Percentiles rank a stretch among this genome's conserved stretches.
Conservation (phyloP, 2,888 invertebrate genomes). For the Anthophora plumipes region DNA sequence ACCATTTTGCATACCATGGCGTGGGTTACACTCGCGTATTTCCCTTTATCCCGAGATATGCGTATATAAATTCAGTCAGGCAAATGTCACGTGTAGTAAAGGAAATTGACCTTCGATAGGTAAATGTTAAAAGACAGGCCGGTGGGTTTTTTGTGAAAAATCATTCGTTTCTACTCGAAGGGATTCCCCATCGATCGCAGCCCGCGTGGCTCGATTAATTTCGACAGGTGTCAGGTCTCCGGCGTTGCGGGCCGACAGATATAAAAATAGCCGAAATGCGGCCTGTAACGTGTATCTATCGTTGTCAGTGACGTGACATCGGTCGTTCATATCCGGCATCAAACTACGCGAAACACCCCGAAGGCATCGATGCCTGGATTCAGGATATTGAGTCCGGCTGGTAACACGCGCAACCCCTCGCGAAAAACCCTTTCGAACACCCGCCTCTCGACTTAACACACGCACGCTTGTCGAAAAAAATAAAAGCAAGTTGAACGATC, state of each 20-base stretch:
- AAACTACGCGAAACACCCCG: slow-evolving; percentile 65
- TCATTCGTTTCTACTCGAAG: slow-evolving; percentile 21
- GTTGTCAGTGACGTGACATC: slow-evolving; percentile 63
- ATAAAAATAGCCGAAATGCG: slow-evolving; percentile 56
- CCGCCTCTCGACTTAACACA: slow-evolving; percentile 26
- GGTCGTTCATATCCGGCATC: slow-evolving; percentile 77
- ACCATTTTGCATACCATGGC: neutral
- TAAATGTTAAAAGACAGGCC: neutral
- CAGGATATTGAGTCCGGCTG: slow-evolving; percentile 73
- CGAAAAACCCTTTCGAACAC: slow-evolving; percentile 41
- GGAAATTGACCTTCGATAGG: neutral
- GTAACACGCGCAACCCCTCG: slow-evolving; percentile 63
- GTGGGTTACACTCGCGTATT: slow-evolving; percentile 6
- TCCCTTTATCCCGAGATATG: neutral
- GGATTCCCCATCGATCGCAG: slow-evolving; percentile 12
- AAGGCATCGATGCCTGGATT: slow-evolving; percentile 60
- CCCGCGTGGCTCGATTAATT: slow-evolving; percentile 58
- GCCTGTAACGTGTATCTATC: slow-evolving; percentile 49
- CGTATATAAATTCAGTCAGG: slow-evolving; percentile 22
- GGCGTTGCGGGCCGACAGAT: slow-evolving; percentile 51
- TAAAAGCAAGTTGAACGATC: slow-evolving; percentile 6
- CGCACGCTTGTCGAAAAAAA: neutral
- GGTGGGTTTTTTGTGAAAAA: neutral
- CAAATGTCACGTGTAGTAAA: neutral
- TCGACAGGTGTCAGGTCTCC: slow-evolving; percentile 44